phyloP scores from a whole-genome alignment of 1,140 invertebrate species.

The Rhyacophila brunnea region DNA sequence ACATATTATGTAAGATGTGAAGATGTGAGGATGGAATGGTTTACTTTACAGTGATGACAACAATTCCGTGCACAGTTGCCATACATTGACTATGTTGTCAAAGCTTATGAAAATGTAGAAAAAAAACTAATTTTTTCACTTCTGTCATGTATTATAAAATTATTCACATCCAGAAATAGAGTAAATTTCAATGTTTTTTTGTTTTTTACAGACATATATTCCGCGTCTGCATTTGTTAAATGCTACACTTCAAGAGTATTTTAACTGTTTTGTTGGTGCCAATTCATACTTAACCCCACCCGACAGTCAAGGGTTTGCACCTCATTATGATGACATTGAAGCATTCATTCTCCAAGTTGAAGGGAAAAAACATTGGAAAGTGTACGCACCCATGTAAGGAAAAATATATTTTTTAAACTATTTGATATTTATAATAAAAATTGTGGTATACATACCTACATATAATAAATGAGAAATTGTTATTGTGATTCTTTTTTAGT shows the following conservation, averaged over 20 bases:
- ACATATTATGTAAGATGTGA: no score
- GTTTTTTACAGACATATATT: conserved; percentile 64
- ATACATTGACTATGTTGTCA: no score
- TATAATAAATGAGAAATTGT: neutral
- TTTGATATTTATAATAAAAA: no score
- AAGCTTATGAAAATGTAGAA: conserved; percentile 1
- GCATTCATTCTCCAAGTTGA: conserved; percentile 96
- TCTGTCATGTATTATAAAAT: neutral
- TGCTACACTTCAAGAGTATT: conserved; percentile 88
- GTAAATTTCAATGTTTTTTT: no score
- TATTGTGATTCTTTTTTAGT: conserved; percentile 11
- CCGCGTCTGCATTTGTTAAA: conserved; percentile 60
- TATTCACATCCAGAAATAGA: neutral
- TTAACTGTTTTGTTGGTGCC: conserved; percentile 89
- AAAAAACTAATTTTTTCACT: neutral
- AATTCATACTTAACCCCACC: conserved; percentile 96
- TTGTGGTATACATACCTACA: no score
- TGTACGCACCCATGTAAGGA: conserved; percentile 74
- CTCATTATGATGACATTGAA: conserved; percentile 98
- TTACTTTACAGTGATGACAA: no score
- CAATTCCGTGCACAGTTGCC: no score
- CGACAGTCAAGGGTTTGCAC: conserved; percentile 94
- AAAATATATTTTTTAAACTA: no score
- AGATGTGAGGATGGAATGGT: no score
- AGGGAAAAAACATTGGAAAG: conserved; percentile 91